Evolutionary conservation across 1,140 invertebrate species (phyloP).

Genomic region (Eupristina koningsbergeri): DNA sequence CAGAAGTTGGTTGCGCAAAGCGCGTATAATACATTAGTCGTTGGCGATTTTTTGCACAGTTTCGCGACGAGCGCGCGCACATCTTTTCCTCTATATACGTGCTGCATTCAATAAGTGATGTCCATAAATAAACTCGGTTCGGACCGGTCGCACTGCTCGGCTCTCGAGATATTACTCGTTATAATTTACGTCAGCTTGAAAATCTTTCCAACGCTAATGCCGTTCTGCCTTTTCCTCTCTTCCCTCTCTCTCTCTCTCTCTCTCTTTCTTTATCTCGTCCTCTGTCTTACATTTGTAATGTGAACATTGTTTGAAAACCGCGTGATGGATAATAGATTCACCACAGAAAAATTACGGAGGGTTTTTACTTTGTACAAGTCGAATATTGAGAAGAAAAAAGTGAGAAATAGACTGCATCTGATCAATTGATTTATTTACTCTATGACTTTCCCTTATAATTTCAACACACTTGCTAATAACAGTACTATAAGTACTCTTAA

Average conservation of each 20-base stretch:
- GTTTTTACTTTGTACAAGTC: too few relatives aligned
- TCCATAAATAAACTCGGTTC: conserved; percentile 59
- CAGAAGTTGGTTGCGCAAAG: background rate
- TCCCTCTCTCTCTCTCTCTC: background rate
- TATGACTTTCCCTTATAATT: background rate
- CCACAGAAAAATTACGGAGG: too few relatives aligned
- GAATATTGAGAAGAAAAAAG: background rate
- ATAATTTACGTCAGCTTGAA: conserved; percentile 60
- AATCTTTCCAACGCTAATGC: conserved; percentile 49
- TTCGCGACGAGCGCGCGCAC: conserved; percentile 39
- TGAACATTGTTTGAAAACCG: background rate
- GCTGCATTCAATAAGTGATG: conserved; percentile 60
- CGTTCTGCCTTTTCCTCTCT: background rate
- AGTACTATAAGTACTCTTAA: background rate
- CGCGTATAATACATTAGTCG: conserved; percentile 1
- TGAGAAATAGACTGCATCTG: background rate
- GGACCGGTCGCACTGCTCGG: conserved; percentile 55
- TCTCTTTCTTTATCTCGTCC: background rate
- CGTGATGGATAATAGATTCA: background rate
- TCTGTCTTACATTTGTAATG: background rate
- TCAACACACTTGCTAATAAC: background rate
- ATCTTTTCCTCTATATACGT: conserved; percentile 42
- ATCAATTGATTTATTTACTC: background rate
- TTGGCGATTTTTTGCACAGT: conserved; percentile 35
- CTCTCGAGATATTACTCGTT: conserved; percentile 56